Percentiles rank a stretch among this genome's conserved stretches.
phyloP scores from a whole-genome alignment of 2,888 invertebrate genomes.

The Nymphalis c-album region DNA sequence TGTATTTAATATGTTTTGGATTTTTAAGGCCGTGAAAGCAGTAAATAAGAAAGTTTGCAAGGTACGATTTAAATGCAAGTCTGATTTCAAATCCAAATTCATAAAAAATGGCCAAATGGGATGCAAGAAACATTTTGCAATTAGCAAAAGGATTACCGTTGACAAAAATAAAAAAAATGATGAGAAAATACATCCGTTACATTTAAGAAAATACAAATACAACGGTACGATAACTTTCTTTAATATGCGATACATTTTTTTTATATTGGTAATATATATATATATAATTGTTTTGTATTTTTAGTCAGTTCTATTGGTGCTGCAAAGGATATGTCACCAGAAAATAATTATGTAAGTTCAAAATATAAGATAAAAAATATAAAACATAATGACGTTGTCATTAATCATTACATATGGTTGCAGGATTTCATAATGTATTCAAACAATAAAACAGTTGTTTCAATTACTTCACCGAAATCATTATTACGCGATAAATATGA shows the following conservation, averaged over 20 bases:
- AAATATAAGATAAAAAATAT: no score
- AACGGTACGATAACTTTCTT: neutral
- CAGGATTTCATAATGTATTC: slow-evolving; percentile 11
- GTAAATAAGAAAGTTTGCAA: slow-evolving; percentile 37
- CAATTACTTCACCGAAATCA: slow-evolving; percentile 30
- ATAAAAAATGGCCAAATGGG: slow-evolving; percentile 40
- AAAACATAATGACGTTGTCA: no score
- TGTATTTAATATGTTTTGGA: neutral
- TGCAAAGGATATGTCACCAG: neutral
- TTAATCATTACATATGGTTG: neutral
- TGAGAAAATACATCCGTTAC: slow-evolving; percentile 20
- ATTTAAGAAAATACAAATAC: neutral
- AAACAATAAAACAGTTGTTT: slow-evolving; percentile 17
- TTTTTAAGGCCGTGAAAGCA: slow-evolving; percentile 37
- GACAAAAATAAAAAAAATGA: slow-evolving; percentile 1
- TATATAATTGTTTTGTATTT: neutral
- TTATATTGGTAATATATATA: neutral
- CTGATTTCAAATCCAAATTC: slow-evolving; percentile 41
- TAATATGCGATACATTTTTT: neutral
- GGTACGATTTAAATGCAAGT: slow-evolving; percentile 44
- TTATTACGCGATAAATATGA: slow-evolving; percentile 56
- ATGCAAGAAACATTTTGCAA: slow-evolving; percentile 43
- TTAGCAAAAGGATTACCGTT: slow-evolving; percentile 14
- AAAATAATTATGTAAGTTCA: neutral
- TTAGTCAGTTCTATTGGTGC: neutral